These are phyloP conservation scores for Mellivora capensis DNA, from an alignment of 2,113 vertebrate species.

Conservation along the genomic window DNA sequence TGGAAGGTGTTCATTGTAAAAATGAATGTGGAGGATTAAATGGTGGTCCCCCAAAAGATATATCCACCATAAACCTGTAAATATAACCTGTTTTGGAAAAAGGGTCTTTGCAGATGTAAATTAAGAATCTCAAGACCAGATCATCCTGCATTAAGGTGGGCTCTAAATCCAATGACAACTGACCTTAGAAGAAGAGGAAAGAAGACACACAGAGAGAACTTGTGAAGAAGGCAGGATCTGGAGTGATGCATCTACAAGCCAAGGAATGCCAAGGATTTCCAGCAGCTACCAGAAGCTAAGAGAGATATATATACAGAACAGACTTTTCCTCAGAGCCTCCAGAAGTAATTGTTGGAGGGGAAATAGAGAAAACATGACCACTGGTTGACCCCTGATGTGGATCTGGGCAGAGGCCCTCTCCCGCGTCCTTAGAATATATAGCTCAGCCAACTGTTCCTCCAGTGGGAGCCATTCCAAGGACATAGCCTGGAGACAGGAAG, in stretches of 20 bases:
- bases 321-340: neutral
- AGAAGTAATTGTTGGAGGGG: neutral
- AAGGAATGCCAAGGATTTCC: neutral
- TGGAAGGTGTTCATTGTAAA: neutral
- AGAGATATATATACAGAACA: fast-evolving
- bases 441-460: neutral
- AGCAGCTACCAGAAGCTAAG: neutral
- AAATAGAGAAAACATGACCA: neutral
- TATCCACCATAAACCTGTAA: neutral
- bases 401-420: neutral
- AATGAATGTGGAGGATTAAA: neutral
- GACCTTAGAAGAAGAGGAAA: neutral
- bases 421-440: neutral
- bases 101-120: neutral
- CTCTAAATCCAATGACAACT: neutral
- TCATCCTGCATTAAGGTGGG: neutral
- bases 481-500: neutral
- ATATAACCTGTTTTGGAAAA: neutral
- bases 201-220: neutral
- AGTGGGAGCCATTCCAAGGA: neutral
- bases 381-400: neutral
- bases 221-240: neutral
- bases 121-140: neutral
- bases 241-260: neutral
- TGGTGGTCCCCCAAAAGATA: neutral